Conservation (phyloP, 2,797 vertebrate genomes). For the Linurgus olivaceus region DNA sequence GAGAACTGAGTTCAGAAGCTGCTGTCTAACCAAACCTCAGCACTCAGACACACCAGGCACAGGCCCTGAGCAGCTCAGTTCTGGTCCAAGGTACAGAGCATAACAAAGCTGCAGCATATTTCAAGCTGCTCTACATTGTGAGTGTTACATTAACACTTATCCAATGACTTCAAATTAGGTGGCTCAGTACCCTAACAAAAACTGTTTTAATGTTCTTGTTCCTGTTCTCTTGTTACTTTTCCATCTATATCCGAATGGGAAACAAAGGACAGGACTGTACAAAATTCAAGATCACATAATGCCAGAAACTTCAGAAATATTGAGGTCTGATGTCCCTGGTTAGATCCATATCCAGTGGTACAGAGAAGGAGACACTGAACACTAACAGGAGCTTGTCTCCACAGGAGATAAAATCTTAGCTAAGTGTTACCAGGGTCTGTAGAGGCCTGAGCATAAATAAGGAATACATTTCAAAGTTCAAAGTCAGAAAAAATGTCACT, state of each 20-base stretch:
- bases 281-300: not conserved
- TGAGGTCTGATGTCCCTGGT: not conserved
- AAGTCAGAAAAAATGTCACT: not conserved
- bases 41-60: not conserved
- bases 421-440: not conserved
- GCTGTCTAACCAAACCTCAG: not conserved
- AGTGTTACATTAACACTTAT: not conserved
- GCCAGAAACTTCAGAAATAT: not conserved
- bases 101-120: not conserved
- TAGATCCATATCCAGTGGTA: not conserved
- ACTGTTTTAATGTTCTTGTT: not conserved
- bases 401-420: not conserved
- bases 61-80: not conserved
- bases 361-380: not conserved
- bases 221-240: not conserved
- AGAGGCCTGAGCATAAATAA: not conserved
- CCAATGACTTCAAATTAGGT: not conserved
- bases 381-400: not conserved
- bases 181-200: not conserved
- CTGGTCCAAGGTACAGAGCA: not conserved
- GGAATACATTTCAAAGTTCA: not conserved
- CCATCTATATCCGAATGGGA: fast-evolving
- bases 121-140: not conserved
- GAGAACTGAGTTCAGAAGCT: not conserved
- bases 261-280: not conserved